These are phyloP conservation scores for Parazoanthus darwini DNA, from an alignment of 92 coral and sea anemone species.

Conservation along the genomic window DNA sequence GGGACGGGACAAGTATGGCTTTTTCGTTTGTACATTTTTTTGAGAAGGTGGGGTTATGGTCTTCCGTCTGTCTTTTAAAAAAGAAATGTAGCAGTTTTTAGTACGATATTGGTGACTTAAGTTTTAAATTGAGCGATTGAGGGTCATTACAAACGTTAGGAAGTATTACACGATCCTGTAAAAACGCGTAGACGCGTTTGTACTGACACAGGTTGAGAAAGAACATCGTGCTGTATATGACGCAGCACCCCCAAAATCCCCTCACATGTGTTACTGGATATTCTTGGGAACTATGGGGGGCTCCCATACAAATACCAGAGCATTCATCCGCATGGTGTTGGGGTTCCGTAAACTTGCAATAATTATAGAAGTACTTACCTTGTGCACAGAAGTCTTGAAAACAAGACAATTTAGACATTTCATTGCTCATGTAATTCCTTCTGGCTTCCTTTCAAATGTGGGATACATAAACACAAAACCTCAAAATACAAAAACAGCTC, in stretches of 20 bases:
- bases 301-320: conserved; percentile 51
- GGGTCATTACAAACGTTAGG: too few relatives aligned
- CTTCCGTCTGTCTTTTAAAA: conserved; percentile 15
- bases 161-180: too few relatives aligned
- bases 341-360: conserved; percentile 31
- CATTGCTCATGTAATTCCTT: conserved; percentile 9
- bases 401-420: not conserved
- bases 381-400: conserved; percentile 11
- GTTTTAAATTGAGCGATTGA: conserved; percentile 15
- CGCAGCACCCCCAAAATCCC: conserved; percentile 27
- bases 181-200: too few relatives aligned
- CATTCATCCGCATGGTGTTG: conserved; percentile 51
- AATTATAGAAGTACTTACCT: conserved; percentile 31
- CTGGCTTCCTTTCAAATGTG: conserved; percentile 30
- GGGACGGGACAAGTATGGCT: conserved; percentile 33
- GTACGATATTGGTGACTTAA: not conserved
- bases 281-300: conserved; percentile 53
- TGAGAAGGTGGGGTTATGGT: not conserved
- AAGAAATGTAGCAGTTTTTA: not conserved
- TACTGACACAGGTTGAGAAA: too few relatives aligned
- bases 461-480: conserved; percentile 26
- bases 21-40: conserved; percentile 15
- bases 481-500: conserved; percentile 11
- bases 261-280: conserved; percentile 52
- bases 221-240: not conserved